phyloP scores from a whole-genome alignment of 1,140 invertebrate genomes.

The Laupala kohalensis region DNA sequence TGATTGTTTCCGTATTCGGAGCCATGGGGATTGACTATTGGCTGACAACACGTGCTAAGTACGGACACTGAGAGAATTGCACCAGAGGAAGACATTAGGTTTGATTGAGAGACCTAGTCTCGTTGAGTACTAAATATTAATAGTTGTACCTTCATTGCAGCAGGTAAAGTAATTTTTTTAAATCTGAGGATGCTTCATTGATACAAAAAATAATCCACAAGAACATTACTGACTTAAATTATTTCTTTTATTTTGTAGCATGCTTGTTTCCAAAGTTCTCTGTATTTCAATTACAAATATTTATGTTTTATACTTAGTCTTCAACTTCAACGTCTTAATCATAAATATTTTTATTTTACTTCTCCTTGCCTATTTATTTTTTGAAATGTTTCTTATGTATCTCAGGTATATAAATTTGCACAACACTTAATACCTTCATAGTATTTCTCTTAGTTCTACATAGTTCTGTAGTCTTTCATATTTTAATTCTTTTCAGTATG shows the following conservation, averaged over 20 bases:
- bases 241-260: neutral
- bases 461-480: too few relatives aligned
- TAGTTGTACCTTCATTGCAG: neutral
- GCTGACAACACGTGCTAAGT: conserved; percentile 34
- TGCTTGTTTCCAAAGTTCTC: neutral
- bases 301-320: neutral
- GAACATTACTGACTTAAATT: neutral
- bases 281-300: neutral
- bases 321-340: too few relatives aligned
- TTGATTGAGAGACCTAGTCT: neutral
- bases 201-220: too few relatives aligned
- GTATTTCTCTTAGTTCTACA: too few relatives aligned
- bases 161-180: neutral
- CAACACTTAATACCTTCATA: too few relatives aligned
- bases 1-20: conserved; percentile 54
- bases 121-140: too few relatives aligned
- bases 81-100: neutral
- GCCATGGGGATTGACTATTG: conserved; percentile 47
- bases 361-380: too few relatives aligned
- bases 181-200: too few relatives aligned
- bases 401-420: too few relatives aligned
- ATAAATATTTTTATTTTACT: too few relatives aligned
- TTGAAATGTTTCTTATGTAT: too few relatives aligned
- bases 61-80: neutral
- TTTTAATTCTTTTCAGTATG: too few relatives aligned